These are phyloP conservation scores for Daphoenositta chrysoptera DNA, from an alignment of 2,113 vertebrate species.

Conservation along the genomic window DNA sequence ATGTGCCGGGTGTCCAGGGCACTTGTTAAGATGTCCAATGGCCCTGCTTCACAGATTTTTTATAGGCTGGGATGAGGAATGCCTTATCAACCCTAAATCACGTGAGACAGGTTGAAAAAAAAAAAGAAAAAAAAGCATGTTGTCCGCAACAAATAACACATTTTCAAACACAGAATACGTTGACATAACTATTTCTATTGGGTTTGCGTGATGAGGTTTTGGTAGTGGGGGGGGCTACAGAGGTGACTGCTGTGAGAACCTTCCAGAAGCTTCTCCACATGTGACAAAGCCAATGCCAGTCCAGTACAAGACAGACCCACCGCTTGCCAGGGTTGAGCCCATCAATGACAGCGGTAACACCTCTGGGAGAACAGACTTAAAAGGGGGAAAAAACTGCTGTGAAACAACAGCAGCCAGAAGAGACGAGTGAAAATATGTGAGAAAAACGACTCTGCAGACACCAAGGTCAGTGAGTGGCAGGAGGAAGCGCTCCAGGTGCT, in stretches of 20 bases:
- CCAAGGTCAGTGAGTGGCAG: not conserved
- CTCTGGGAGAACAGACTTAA: not conserved
- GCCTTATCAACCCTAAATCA: not conserved
- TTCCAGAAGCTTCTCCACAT: not conserved
- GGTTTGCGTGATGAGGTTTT: not conserved
- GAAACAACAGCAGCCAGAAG: not conserved
- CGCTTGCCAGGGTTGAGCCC: not conserved
- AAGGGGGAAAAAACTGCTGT: not conserved
- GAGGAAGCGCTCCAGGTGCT: not conserved
- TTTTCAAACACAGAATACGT: not conserved
- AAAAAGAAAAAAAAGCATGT: not conserved
- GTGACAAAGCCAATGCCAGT: not conserved
- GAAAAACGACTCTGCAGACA: not conserved
- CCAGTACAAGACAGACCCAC: not conserved
- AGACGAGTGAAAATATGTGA: not conserved
- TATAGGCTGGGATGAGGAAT: not conserved
- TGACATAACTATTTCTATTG: not conserved
- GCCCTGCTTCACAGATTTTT: not conserved
- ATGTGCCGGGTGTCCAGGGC: not conserved
- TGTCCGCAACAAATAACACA: not conserved
- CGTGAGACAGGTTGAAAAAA: not conserved
- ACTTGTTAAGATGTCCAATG: not conserved
- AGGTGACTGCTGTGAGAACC: not conserved
- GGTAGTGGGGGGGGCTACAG: not conserved
- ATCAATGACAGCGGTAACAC: not conserved